These are phyloP conservation scores for Druon quercuslanigerum DNA, from an alignment of 1,140 invertebrate genomes.

Conservation along the genomic window DNA sequence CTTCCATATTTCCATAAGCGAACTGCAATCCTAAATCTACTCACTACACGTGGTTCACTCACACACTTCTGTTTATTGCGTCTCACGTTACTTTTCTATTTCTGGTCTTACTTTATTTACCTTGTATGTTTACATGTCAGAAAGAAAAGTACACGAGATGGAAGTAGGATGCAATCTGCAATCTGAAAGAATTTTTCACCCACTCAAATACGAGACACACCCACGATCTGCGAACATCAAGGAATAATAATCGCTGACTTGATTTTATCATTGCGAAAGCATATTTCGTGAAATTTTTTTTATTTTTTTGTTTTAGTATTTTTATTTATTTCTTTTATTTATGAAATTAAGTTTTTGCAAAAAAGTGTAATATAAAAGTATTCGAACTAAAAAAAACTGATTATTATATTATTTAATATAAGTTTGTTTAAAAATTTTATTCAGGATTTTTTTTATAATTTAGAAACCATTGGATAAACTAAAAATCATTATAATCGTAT, in stretches of 20 bases:
- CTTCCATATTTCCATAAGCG: neutral
- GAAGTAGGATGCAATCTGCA: neutral
- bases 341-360: neutral
- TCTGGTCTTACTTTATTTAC: neutral
- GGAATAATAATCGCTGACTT: neutral
- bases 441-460: too few species aligned
- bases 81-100: neutral
- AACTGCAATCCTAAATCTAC: neutral
- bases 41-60: conserved; percentile 11
- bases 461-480: neutral
- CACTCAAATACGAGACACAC: conserved; percentile 2
- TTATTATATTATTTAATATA: too few species aligned
- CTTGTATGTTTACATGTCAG: too few species aligned
- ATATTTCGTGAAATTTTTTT: neutral
- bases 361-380: too few species aligned
- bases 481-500: neutral
- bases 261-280: neutral
- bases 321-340: too few species aligned
- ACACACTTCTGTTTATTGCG: conserved; percentile 11
- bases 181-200: neutral
- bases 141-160: neutral
- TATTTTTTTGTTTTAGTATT: too few species aligned
- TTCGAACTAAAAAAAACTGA: too few species aligned
- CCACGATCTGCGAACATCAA: neutral
- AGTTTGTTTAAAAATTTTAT: too few species aligned